Evolutionary conservation across 2,797 vertebrate genomes (phyloP), one percentile per base, ranked within the genome.

Genomic region (Lacerta viridis): DNA sequence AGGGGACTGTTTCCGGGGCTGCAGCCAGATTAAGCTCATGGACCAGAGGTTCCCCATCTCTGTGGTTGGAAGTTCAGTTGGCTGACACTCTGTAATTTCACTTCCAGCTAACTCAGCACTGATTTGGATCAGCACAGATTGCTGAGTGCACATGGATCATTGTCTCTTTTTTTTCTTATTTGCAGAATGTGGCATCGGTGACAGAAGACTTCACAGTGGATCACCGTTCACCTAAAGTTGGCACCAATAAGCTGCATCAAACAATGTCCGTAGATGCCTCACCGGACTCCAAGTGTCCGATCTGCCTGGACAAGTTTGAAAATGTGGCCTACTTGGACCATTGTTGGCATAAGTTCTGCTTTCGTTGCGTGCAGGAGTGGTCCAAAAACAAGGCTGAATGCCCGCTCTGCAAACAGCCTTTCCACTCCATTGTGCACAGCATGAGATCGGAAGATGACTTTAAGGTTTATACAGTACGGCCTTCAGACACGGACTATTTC

Each of bases 381-480:
- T 98, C 98, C 64, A 99, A 99, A 95, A 99, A 99, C 97, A 99
- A 99, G 97, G 98, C 98, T 0, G 98, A 99, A 90, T 99, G 99
- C 83, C 99, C 98, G 0, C 96, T 99, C 1, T 99, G 99, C 96
- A 99, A 99, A 92, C 98, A 99, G 79, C 98, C 98, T 0, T 99
- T 99, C 93, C 96, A 97, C 93, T 98, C 98, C 41, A 99, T 99
- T 87, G 98, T 98, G 93, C 98, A 99, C 96, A 99, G 97, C 36
- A 98, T 98, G 91, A 98, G 98, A 79, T 98, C 99, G 5, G 98
- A 99, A 92, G 96, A 98, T 89, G 98, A 99, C 93, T 99, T 98
- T 81, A 97, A 99, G 91, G 98, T 98, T 36, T 98, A 98, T 84
- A 88, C 98, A 61, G 94, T 99, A 64, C 97, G 94, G 80, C 98